Conservation (phyloP, 2,797 vertebrate species). For the Champsocephalus gunnari region DNA sequence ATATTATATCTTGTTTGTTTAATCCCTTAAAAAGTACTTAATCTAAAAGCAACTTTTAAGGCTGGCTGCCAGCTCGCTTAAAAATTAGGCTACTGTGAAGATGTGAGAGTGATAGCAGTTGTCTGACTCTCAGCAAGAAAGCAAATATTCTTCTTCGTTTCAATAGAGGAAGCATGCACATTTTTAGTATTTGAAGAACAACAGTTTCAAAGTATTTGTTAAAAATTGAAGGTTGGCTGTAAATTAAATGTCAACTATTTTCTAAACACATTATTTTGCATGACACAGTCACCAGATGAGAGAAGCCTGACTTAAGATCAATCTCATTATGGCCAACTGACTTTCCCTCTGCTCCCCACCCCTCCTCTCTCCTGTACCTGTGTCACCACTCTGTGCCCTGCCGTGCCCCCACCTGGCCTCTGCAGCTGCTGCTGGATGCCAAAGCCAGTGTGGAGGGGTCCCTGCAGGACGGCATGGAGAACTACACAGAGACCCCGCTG, state of each 20-base stretch:
- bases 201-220: background rate
- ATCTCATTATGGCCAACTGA: slow-evolving; percentile 4
- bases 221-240: background rate
- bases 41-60: background rate
- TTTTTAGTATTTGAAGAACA: background rate
- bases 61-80: background rate
- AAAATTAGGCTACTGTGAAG: background rate
- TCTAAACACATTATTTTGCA: background rate
- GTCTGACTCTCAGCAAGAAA: background rate
- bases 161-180: background rate
- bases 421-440: slow-evolving; percentile 94
- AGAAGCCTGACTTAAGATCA: slow-evolving; percentile 16
- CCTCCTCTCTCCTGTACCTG: background rate
- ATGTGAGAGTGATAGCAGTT: background rate
- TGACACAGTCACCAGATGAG: slow-evolving; percentile 1
- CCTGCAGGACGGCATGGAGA: slow-evolving; percentile 95
- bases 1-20: background rate
- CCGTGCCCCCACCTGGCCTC: slow-evolving; percentile 10
- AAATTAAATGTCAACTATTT: slow-evolving; percentile 6
- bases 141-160: background rate
- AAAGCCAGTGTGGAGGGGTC: slow-evolving; percentile 96
- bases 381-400: background rate
- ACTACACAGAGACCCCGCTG: slow-evolving; percentile 97
- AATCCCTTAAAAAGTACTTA: background rate
- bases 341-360: slow-evolving; percentile 17